These are phyloP conservation scores for Pseudopleuronectes americanus DNA, from an alignment of 2,797 vertebrate genomes.

Conservation along the genomic window DNA sequence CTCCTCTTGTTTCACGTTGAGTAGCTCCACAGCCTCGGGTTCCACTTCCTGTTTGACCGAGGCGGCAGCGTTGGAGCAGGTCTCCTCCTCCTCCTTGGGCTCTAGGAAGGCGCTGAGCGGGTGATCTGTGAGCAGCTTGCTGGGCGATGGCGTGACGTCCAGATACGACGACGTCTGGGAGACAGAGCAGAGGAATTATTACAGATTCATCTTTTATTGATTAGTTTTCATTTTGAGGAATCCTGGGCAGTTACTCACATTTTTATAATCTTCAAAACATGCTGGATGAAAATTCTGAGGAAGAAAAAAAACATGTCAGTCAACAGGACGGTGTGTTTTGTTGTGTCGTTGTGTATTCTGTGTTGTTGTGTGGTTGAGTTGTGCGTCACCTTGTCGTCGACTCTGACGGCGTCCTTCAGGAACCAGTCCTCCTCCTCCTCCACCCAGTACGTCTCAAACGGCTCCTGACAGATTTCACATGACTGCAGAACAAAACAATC, in stretches of 20 bases:
- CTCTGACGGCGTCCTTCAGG: slow-evolving; percentile 94
- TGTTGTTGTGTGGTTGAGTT: neutral
- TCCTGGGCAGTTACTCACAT: slow-evolving; percentile 81
- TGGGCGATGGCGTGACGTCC: slow-evolving; percentile 94
- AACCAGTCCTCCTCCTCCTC: slow-evolving; percentile 99
- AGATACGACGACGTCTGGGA: slow-evolving; percentile 90
- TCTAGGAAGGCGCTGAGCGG: slow-evolving; percentile 91
- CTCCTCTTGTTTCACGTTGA: slow-evolving; percentile 81
- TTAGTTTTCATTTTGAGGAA: neutral
- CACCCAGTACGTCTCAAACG: slow-evolving; percentile 99
- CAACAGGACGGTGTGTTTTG: too few relatives aligned
- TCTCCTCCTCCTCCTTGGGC: slow-evolving; percentile 84
- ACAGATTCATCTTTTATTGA: neutral
- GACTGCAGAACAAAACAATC: slow-evolving; percentile 72
- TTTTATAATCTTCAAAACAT: slow-evolving; percentile 98
- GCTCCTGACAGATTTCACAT: slow-evolving; percentile 98
- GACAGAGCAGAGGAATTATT: neutral
- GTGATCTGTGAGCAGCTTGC: slow-evolving; percentile 91
- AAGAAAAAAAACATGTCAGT: slow-evolving; percentile 12
- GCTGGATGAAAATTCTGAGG: slow-evolving; percentile 96
- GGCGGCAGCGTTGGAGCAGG: slow-evolving; percentile 47
- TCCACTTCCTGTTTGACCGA: slow-evolving; percentile 88
- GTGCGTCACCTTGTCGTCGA: slow-evolving; percentile 90
- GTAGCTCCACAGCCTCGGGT: slow-evolving; percentile 73
- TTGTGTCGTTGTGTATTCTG: neutral